These are phyloP conservation scores for Turritopsis rubra DNA, from an alignment of 30 jellyfish, hydroid and myxozoan species.

Conservation along the genomic window DNA sequence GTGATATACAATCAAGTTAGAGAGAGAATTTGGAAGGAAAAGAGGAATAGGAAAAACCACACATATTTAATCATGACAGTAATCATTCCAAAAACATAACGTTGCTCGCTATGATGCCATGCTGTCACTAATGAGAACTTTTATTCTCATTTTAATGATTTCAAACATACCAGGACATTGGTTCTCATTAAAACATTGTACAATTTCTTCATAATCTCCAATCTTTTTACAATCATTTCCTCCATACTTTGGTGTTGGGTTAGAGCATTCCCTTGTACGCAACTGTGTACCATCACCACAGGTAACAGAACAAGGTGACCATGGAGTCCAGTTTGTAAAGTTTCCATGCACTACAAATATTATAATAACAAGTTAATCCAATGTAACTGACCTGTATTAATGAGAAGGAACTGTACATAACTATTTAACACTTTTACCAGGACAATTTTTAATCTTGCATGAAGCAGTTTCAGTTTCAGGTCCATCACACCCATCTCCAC, in stretches of 20 bases:
- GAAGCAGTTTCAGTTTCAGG: conserved; percentile 36
- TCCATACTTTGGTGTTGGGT: conserved; percentile 86
- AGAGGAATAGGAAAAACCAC: too few species aligned
- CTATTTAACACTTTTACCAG: conserved; percentile 67
- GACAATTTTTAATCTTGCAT: conserved; percentile 73
- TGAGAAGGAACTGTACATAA: too few species aligned
- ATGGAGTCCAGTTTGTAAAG: conserved; percentile 68
- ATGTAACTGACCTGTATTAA: too few species aligned
- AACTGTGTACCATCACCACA: conserved; percentile 63
- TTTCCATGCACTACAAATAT: conserved; percentile 71
- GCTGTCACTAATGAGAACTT: too few species aligned
- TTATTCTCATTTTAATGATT: too few species aligned
- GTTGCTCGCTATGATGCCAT: too few species aligned
- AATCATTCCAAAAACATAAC: too few species aligned
- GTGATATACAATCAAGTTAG: not conserved
- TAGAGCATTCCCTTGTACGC: conserved; percentile 72
- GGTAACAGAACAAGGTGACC: conserved; percentile 83
- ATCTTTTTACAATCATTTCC: conserved; percentile 59
- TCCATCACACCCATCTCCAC: conserved; percentile 87
- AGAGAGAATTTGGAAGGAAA: not conserved
- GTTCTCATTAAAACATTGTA: conserved; percentile 34
- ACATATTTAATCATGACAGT: too few species aligned
- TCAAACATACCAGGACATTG: conserved; percentile 85
- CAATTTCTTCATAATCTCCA: conserved; percentile 46
- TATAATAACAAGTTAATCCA: too few species aligned